Evolutionary conservation across 2,797 vertebrate species (phyloP), one percentile per base, ranked within the genome.

Genomic region (Lindbergichthys nudifrons): DNA sequence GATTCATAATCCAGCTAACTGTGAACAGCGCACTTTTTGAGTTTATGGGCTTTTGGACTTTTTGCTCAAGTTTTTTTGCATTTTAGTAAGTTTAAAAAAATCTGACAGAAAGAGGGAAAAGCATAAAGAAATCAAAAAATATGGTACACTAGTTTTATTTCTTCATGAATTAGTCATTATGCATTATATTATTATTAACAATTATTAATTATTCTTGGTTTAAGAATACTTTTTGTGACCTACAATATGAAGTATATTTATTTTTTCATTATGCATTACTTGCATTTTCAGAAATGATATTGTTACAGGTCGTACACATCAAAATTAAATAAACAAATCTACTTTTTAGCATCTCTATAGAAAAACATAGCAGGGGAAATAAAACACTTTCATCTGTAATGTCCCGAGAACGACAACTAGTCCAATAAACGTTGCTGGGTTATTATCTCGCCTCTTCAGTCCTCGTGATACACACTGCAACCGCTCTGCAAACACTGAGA

Each of bases 321-420:
- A 7, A 36, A 36, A 36, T 50, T 52, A 74, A 73, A 70, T 18
- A 47, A 21, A 19, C 36, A n/a, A 45, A 21, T 60, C 56, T 45
- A 53, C 63, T 87, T 68, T 87, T 66, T 70, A 48, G 60, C 30
- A 23, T 71, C 41, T 65, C 18, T 61, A 50, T 59, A 47, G 47
- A 51, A 51, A 75, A 65, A 19, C n/a, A 0, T 41, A 14, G 54
- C 47, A 2, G 70, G 73, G n/a, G 23, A 78, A 65, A 52, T 62
- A 39, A 80, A 69, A 81, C 52, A 46, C 70, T 75, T 64, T 77
- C n/a, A 68, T 54, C 83, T 81, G 70, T 70, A 36, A 84, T 81
- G 70, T 70, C 79, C 63, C n/a, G 26, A 81, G 62, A 68, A 62
- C 53, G 47, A 46, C 19, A 15, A n/a, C 43, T 2, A 14, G 62